Evolutionary conservation across 1,140 invertebrate genomes (phyloP), one percentile per base, ranked within the genome.

Genomic region (Uloborus diversus): DNA sequence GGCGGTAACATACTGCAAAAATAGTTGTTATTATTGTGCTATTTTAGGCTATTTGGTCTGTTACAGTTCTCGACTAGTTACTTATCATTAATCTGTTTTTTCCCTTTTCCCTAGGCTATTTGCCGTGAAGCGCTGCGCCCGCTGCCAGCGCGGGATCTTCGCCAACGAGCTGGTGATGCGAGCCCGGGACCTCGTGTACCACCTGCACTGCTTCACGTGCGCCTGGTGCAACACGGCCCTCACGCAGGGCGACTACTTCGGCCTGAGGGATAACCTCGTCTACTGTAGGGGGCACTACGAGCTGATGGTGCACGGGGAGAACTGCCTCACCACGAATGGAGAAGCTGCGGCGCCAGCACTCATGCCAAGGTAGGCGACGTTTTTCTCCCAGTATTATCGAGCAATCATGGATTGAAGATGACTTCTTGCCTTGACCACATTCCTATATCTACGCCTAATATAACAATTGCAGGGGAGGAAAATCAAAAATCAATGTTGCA

Each of bases 161-260:
- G 92, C 94, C n/a, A 92, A 92, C 82, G 95, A 97, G 88, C 88
- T 97, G 83, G 95, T 97, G 84, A 97, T 97, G 95, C 87, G 94
- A 80, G 95, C 94, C 0, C 85, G 85, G 30, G 94, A 95, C 82
- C 89, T 93, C 82, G 94, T 97, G 56, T 98, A 94, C 87, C 95
- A 98, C 86, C 89, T 96, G 61, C 91, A 93, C 78, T 98, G 95
- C 88, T 98, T 98, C 88, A 92, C 92, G 2, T 98, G 95, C 85
- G 91, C 92, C 23, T 91, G 93, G 64, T 97, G 96, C 87, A 92
- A 93, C 66, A 85, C 86, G 51, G 85, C 86, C 30, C 84, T 90
- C n/a, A 87, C 86, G 27, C 88, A 89, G 61, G 90, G 96, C 32
- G 96, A 97, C 86, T 93, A 95, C 83, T 97, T 96, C 87, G 94